phyloP scores from a whole-genome alignment of 2,113 vertebrate genomes.

The Xiphorhynchus elegans region DNA sequence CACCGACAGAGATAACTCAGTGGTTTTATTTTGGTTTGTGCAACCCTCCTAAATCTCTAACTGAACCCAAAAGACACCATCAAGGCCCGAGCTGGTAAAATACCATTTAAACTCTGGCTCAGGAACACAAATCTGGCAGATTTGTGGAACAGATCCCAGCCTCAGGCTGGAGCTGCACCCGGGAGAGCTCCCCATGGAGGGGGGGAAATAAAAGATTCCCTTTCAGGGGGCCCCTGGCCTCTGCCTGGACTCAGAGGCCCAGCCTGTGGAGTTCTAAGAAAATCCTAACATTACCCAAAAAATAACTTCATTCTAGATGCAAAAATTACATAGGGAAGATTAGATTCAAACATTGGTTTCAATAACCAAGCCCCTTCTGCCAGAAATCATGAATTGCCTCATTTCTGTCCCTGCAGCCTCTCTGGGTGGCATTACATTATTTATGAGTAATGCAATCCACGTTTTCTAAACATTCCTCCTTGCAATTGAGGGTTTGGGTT shows the following conservation, averaged over 20 bases:
- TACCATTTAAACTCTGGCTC: background rate
- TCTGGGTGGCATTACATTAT: conserved; percentile 20
- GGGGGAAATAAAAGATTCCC: background rate
- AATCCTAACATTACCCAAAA: conserved; percentile 1
- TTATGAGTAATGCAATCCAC: conserved; percentile 45
- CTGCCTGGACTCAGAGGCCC: background rate
- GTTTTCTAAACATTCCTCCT: conserved; percentile 12
- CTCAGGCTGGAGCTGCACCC: background rate
- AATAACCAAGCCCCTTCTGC: background rate
- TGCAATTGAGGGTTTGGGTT: background rate
- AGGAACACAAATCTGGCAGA: background rate
- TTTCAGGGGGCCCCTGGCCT: conserved; percentile 44
- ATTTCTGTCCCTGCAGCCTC: background rate
- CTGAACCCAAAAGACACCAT: background rate
- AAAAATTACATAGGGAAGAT: background rate
- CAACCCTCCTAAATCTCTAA: background rate
- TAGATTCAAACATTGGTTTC: background rate
- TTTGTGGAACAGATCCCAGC: background rate
- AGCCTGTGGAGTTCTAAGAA: conserved; percentile 13
- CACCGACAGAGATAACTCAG: background rate
- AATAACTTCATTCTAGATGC: conserved; percentile 20
- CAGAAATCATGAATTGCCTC: conserved; percentile 16
- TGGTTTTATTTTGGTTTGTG: background rate
- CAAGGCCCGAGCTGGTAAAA: conserved; percentile 9
- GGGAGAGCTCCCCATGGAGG: background rate